Evolutionary conservation across 2,888 invertebrate species (phyloP).

Genomic region (Myathropa florea): DNA sequence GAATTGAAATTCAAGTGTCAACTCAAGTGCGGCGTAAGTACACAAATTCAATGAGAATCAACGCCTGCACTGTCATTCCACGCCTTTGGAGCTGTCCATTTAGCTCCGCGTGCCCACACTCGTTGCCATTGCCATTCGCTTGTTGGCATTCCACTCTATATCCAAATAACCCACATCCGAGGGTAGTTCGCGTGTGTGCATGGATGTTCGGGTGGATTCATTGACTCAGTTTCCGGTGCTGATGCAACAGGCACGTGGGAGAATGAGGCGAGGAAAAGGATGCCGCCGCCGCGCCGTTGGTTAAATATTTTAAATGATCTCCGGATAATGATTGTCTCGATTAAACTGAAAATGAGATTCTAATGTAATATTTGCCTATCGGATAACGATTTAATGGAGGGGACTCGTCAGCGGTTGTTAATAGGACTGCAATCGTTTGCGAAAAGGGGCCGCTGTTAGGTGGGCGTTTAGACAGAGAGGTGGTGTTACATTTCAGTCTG

Average conservation of each 20-base stretch:
- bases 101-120: neutral
- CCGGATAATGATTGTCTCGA: constrained; percentile 25
- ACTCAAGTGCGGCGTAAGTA: neutral
- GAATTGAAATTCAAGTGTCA: neutral
- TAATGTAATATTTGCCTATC: constrained; percentile 37
- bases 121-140: neutral
- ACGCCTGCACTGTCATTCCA: neutral
- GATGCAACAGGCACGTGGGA: neutral
- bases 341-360: constrained; percentile 42
- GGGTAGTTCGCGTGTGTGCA: neutral
- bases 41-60: neutral
- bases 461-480: neutral
- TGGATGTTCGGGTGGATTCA: neutral
- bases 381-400: constrained; percentile 50
- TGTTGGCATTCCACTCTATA: neutral
- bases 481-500: neutral
- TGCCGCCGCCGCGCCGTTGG: constrained; percentile 1
- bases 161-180: neutral
- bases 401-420: neutral
- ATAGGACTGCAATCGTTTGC: neutral
- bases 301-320: constrained; percentile 20
- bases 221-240: neutral
- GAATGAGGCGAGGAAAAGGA: neutral
- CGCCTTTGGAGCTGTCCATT: neutral
- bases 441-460: neutral